These are phyloP conservation scores for Galeopterus variegatus DNA, from an alignment of 2,113 vertebrate genomes.

Conservation along the genomic window DNA sequence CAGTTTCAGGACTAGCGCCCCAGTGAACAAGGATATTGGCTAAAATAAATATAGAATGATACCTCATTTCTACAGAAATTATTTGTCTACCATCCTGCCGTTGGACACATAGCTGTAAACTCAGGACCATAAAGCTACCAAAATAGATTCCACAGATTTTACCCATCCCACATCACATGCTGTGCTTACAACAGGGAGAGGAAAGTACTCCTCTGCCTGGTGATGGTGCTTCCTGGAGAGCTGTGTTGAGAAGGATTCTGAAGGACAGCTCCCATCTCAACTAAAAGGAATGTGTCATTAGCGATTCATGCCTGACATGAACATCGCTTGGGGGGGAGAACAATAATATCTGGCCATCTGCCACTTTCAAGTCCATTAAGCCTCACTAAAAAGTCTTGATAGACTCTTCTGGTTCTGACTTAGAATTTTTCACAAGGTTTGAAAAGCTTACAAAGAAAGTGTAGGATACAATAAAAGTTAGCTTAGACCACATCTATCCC, in stretches of 20 bases:
- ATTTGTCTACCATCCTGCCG: background rate
- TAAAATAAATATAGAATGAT: background rate
- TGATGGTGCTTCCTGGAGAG: background rate
- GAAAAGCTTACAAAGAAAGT: background rate
- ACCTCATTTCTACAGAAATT: background rate
- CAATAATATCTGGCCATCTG: background rate
- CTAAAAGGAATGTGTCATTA: background rate
- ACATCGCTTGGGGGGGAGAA: background rate
- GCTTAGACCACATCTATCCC: background rate
- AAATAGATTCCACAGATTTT: background rate
- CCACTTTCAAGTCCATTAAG: background rate
- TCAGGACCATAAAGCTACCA: background rate
- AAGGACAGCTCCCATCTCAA: background rate
- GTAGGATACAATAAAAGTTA: background rate
- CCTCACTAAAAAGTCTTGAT: background rate
- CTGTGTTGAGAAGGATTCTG: background rate
- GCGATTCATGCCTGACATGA: background rate
- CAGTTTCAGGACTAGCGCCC: background rate
- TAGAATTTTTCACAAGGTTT: background rate
- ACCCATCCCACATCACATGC: too few relatives aligned
- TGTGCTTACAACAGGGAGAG: background rate
- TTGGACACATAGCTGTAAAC: background rate
- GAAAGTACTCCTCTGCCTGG: background rate
- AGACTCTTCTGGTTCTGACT: slow-evolving; percentile 4
- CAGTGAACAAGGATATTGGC: background rate